These are phyloP conservation scores for Craseonycteris thonglongyai DNA, from an alignment of 2,113 vertebrate species.

Conservation along the genomic window DNA sequence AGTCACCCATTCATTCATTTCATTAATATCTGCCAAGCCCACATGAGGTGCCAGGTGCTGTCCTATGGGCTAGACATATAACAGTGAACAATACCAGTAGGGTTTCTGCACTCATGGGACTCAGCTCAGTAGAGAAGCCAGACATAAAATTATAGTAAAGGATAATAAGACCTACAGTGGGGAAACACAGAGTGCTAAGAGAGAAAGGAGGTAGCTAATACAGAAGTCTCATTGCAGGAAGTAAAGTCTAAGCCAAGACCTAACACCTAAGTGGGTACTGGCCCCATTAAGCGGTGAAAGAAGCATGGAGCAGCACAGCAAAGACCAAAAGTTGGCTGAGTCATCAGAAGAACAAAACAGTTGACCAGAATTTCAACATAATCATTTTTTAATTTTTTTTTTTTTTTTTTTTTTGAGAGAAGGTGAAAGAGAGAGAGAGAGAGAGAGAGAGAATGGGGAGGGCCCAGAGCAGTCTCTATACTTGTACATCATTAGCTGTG, in stretches of 20 bases:
- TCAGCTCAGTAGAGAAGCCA: not conserved
- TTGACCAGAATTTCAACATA: not conserved
- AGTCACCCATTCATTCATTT: not conserved
- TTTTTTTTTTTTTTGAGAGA: too few species aligned
- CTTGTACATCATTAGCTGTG: too few species aligned
- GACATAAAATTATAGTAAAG: not conserved
- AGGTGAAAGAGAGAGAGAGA: too few species aligned
- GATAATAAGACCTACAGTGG: not conserved
- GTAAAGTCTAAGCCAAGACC: not conserved
- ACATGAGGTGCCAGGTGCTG: not conserved
- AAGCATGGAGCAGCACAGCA: too few species aligned
- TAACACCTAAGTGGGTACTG: not conserved
- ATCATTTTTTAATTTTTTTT: too few species aligned
- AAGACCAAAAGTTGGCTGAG: not conserved
- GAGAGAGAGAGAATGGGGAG: too few species aligned
- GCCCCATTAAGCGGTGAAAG: not conserved
- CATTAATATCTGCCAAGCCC: not conserved
- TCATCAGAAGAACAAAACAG: not conserved
- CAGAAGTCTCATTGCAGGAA: not conserved
- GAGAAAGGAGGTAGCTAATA: not conserved
- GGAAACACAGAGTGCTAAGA: not conserved
- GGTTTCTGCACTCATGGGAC: not conserved
- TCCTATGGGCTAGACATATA: not conserved
- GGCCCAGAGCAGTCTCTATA: too few species aligned
- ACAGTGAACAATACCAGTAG: not conserved